These are phyloP conservation scores for Arnoldichthys spilopterus DNA, from an alignment of 2,797 vertebrate species.

Conservation along the genomic window DNA sequence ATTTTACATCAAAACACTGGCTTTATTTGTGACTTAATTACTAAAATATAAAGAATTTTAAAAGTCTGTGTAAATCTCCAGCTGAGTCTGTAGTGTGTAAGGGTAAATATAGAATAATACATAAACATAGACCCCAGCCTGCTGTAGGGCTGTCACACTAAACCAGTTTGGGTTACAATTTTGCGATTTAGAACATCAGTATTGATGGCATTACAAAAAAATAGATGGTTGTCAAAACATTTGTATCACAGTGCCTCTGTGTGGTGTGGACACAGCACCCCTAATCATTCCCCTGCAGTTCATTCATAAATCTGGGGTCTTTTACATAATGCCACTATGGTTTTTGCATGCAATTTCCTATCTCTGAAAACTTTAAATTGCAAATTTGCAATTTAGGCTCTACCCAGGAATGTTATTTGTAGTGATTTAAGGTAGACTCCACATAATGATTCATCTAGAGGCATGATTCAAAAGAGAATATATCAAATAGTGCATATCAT, in stretches of 20 bases:
- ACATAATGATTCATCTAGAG: slow-evolving; percentile 53
- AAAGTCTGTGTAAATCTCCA: too few relatives aligned
- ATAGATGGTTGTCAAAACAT: background rate
- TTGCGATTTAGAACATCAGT: too few relatives aligned
- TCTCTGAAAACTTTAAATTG: slow-evolving; percentile 63
- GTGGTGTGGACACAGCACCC: background rate
- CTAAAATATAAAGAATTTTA: too few relatives aligned
- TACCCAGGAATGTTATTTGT: slow-evolving; percentile 64
- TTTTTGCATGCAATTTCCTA: slow-evolving; percentile 76
- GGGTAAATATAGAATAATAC: too few relatives aligned
- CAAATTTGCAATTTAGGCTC: slow-evolving; percentile 68
- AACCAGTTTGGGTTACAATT: too few relatives aligned
- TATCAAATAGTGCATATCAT: background rate
- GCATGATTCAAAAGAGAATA: background rate
- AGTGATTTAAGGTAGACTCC: background rate
- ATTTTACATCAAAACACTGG: background rate
- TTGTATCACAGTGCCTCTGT: background rate
- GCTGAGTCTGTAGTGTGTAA: too few relatives aligned
- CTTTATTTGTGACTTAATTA: background rate
- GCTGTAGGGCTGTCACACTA: too few relatives aligned
- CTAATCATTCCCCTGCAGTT: slow-evolving; percentile 30
- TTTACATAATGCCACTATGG: slow-evolving; percentile 68
- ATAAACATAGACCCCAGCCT: too few relatives aligned
- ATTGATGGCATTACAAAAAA: too few relatives aligned
- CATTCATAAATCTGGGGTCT: slow-evolving; percentile 68